These are phyloP conservation scores for Vollenhovia emeryi DNA, from an alignment of 1,140 invertebrate genomes.

Conservation along the genomic window DNA sequence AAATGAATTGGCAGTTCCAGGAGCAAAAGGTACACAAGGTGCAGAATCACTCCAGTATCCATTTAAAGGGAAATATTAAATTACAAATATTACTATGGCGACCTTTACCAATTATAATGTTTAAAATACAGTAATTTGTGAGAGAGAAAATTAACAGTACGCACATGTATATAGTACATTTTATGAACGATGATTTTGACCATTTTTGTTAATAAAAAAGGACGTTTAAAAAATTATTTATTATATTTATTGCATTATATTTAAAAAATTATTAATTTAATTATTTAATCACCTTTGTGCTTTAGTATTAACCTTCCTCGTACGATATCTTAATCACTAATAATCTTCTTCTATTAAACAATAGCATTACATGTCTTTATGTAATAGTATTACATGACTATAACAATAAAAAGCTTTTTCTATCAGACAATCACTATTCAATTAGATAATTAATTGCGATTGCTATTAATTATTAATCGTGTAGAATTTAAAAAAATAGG, in stretches of 20 bases:
- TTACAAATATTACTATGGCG: neutral
- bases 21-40: too few relatives aligned
- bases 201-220: slow-evolving; percentile 5
- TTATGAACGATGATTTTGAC: neutral
- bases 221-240: neutral
- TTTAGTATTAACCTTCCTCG: neutral
- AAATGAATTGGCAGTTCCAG: too few relatives aligned
- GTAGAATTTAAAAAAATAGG: too few relatives aligned
- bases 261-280: neutral
- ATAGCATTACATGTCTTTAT: neutral
- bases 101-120: neutral
- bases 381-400: neutral
- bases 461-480: neutral
- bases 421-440: neutral
- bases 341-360: neutral
- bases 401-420: neutral
- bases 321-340: too few relatives aligned
- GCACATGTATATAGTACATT: neutral
- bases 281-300: neutral
- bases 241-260: neutral
- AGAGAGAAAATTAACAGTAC: neutral
- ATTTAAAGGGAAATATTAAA: too few relatives aligned
- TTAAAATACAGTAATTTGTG: neutral
- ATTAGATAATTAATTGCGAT: neutral
- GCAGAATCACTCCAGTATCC: too few relatives aligned